Conservation (phyloP, 2,797 vertebrate species). For the Gallinago solitaria region DNA sequence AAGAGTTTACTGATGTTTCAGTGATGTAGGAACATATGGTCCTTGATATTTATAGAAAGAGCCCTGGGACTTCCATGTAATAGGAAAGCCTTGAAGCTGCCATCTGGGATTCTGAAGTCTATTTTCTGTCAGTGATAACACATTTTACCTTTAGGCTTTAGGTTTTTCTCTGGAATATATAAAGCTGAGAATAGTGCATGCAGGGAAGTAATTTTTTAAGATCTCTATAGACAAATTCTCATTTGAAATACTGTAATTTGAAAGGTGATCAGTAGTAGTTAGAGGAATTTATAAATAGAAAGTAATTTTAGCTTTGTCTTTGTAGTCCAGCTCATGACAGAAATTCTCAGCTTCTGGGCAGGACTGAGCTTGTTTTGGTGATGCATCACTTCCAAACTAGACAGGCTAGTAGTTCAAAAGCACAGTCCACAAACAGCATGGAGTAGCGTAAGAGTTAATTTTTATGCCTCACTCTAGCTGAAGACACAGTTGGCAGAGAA, state of each 20-base stretch:
- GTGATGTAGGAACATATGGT: not conserved
- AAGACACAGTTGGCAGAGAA: not conserved
- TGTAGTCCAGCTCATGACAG: not conserved
- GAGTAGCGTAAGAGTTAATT: not conserved
- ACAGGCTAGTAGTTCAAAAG: not conserved
- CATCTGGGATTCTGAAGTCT: not conserved
- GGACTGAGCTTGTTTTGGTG: not conserved
- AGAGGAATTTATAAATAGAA: not conserved
- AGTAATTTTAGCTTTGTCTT: not conserved
- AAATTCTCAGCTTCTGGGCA: not conserved
- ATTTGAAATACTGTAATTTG: not conserved
- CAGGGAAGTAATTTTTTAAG: not conserved
- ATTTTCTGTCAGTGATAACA: not conserved
- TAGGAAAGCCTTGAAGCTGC: slow-evolving; percentile 13
- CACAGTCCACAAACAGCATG: not conserved
- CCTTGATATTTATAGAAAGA: slow-evolving; percentile 14
- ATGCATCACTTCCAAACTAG: not conserved
- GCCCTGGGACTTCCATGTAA: not conserved
- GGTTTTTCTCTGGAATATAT: not conserved
- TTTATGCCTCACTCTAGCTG: not conserved
- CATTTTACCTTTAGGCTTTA: not conserved
- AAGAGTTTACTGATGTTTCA: not conserved
- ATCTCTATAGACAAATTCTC: not conserved
- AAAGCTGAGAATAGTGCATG: not conserved
- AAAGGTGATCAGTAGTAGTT: not conserved